Percentiles rank a stretch among this genome's conserved stretches.
These are phyloP conservation scores for Morphnarchus princeps DNA, from an alignment of 2,113 vertebrate species.

Conservation along the genomic window DNA sequence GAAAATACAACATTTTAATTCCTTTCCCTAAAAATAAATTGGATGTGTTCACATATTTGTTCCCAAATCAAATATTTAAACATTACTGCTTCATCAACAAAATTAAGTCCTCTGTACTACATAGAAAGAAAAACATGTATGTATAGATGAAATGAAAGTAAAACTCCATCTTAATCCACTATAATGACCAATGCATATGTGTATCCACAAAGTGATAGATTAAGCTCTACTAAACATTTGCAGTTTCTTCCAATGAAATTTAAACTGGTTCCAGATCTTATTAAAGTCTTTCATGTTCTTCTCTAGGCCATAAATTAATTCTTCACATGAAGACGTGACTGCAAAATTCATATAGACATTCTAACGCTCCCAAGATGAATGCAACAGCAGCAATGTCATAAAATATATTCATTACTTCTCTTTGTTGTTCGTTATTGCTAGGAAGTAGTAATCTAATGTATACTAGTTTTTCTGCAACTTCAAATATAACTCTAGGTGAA, in stretches of 20 bases:
- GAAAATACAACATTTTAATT: not conserved
- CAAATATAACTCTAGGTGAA: not conserved
- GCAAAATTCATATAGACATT: conserved; percentile 19
- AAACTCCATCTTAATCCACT: not conserved
- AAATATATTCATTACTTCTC: conserved; percentile 34
- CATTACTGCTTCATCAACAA: not conserved
- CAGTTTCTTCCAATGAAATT: not conserved
- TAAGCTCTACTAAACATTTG: not conserved
- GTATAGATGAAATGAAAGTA: not conserved
- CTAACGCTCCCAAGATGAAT: not conserved
- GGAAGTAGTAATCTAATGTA: not conserved
- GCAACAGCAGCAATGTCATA: not conserved
- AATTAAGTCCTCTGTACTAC: not conserved
- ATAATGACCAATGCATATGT: not conserved
- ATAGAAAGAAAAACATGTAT: not conserved
- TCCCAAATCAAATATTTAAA: not conserved
- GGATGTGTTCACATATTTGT: not conserved
- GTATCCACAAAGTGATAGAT: not conserved
- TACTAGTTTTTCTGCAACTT: not conserved
- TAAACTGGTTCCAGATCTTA: not conserved
- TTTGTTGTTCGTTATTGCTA: not conserved
- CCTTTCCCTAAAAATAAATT: not conserved
- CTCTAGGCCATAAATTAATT: not conserved
- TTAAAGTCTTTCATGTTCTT: not conserved
- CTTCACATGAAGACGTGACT: conserved; percentile 11